These are phyloP conservation scores for Tiliqua scincoides DNA, from an alignment of 2,113 vertebrate genomes.

Conservation along the genomic window DNA sequence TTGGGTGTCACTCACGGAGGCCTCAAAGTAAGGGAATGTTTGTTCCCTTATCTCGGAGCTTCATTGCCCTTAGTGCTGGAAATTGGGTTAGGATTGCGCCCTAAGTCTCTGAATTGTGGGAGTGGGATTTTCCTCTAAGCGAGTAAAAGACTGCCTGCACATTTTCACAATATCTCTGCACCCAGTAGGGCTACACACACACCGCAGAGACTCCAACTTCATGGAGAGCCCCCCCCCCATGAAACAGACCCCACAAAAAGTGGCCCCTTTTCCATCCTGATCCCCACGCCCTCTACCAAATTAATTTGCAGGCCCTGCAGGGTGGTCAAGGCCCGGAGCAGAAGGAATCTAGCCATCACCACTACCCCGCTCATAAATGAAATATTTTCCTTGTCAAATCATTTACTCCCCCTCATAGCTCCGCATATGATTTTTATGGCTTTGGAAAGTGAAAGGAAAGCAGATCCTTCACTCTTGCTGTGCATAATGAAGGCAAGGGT, in stretches of 20 bases:
- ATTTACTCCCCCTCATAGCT: background rate
- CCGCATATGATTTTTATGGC: background rate
- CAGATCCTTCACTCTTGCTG: rapidly evolving
- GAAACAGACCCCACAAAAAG: background rate
- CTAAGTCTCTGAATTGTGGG: too few relatives aligned
- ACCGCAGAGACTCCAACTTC: background rate
- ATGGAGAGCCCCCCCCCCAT: background rate
- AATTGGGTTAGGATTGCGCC: too few relatives aligned
- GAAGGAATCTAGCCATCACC: background rate
- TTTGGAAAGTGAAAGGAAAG: background rate
- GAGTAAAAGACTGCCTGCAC: too few relatives aligned
- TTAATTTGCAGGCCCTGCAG: background rate
- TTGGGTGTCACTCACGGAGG: too few relatives aligned
- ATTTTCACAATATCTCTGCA: too few relatives aligned
- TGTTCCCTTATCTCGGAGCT: too few relatives aligned
- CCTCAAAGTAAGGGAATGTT: too few relatives aligned
- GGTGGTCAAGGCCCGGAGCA: background rate
- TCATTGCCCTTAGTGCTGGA: too few relatives aligned
- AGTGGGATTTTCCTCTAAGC: too few relatives aligned
- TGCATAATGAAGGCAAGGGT: background rate
- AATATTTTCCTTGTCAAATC: background rate
- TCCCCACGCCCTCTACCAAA: rapidly evolving
- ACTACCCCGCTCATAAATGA: background rate
- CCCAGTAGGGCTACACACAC: too few relatives aligned
- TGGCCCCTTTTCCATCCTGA: background rate